phyloP scores from a whole-genome alignment of 2,797 vertebrate genomes.

The Threskiornis aethiopicus region DNA sequence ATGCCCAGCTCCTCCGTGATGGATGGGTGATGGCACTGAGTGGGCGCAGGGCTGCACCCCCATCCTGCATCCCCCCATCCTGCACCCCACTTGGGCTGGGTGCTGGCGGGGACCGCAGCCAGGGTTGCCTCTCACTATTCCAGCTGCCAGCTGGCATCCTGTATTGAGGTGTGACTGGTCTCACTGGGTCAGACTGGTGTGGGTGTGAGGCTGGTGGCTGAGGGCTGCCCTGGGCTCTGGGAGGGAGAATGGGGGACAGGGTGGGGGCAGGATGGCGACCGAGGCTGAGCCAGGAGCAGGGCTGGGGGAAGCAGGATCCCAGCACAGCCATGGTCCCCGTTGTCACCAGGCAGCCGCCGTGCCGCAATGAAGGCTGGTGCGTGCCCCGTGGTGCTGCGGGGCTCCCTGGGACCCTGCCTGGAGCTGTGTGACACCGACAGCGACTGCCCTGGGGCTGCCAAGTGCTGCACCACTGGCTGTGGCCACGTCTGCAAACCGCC shows the following conservation, averaged over 20 bases:
- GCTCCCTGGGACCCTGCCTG: conserved; percentile 54
- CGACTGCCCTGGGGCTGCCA: background rate
- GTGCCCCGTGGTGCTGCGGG: conserved; percentile 23
- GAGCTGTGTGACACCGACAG: background rate
- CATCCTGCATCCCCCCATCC: background rate
- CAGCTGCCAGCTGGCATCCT: background rate
- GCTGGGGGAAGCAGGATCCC: background rate
- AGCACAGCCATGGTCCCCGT: rapidly evolving
- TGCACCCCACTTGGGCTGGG: background rate
- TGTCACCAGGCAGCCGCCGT: background rate
- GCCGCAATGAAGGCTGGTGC: rapidly evolving
- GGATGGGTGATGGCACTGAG: rapidly evolving
- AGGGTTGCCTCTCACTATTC: background rate
- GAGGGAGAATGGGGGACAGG: background rate
- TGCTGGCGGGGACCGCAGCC: background rate
- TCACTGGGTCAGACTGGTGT: background rate
- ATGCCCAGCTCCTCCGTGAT: rapidly evolving
- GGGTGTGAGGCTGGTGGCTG: background rate
- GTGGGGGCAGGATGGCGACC: rapidly evolving
- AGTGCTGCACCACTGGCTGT: conserved; percentile 32
- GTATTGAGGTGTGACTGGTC: background rate
- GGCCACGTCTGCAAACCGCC: conserved; percentile 14
- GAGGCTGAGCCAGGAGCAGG: rapidly evolving
- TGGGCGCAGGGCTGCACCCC: background rate
- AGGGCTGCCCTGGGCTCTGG: background rate